A percentile compares a stretch with the other conserved stretches of the same genome.
These are phyloP conservation scores for Pitangus sulphuratus DNA, from an alignment of 2,797 vertebrate species.

Conservation along the genomic window DNA sequence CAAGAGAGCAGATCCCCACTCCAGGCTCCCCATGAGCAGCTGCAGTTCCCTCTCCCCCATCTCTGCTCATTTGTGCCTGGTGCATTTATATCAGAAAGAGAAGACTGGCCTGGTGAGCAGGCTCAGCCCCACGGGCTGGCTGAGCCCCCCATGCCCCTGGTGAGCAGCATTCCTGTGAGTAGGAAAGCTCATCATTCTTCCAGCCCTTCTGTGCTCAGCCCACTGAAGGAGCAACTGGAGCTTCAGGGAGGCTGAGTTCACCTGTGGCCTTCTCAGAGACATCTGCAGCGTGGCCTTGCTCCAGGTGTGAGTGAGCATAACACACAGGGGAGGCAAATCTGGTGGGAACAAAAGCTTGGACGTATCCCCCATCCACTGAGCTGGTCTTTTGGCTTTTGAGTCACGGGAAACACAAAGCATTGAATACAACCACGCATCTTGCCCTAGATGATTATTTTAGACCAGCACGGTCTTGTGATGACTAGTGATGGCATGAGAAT, in stretches of 20 bases:
- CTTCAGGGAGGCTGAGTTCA: neutral
- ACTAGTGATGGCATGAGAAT: neutral
- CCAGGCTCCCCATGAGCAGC: accelerated
- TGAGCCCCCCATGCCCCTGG: accelerated
- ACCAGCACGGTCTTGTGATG: accelerated
- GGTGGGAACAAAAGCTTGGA: neutral
- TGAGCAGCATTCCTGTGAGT: accelerated
- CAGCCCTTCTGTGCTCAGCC: neutral
- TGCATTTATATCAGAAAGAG: neutral
- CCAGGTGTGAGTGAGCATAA: accelerated
- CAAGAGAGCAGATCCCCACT: neutral
- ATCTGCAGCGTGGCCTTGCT: accelerated
- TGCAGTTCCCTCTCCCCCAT: neutral
- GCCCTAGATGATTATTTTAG: neutral
- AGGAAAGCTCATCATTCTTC: accelerated
- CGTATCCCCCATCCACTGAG: neutral
- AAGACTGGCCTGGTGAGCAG: neutral
- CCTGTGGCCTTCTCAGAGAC: neutral
- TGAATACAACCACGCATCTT: accelerated
- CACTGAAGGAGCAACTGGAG: neutral
- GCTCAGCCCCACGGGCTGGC: neutral
- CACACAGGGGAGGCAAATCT: neutral
- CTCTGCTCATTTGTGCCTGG: accelerated
- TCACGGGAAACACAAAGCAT: neutral
- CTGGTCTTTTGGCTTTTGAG: neutral